phyloP scores from a whole-genome alignment of 1,140 invertebrate genomes.

The Eubasilissa regina region DNA sequence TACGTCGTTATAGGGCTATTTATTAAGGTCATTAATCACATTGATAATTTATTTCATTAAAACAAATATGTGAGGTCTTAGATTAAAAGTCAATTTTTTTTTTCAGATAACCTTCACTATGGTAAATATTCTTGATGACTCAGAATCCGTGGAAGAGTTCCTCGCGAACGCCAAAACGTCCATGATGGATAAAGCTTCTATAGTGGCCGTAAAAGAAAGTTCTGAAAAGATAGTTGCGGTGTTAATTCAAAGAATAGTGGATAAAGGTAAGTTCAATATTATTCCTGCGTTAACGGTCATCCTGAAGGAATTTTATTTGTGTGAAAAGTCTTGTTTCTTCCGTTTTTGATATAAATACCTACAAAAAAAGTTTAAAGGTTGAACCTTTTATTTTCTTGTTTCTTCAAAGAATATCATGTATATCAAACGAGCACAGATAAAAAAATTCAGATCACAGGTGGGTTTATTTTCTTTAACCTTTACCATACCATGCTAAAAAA shows the following conservation, averaged over 20 bases:
- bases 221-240: constrained; percentile 71
- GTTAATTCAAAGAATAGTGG: constrained; percentile 71
- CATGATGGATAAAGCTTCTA: constrained; percentile 77
- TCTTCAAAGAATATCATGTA: no score
- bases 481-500: no score
- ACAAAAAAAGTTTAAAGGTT: not conserved
- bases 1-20: no score
- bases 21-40: no score
- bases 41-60: no score
- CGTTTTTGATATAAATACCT: not conserved
- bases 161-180: constrained; percentile 70
- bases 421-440: no score
- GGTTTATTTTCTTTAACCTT: no score
- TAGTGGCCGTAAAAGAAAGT: constrained; percentile 73
- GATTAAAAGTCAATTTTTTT: constrained; percentile 36
- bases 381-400: no score
- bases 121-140: constrained; percentile 71
- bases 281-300: no score
- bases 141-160: constrained; percentile 71
- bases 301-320: no score
- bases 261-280: constrained; percentile 66
- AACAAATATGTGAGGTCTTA: no score
- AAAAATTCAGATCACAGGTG: no score
- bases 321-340: not conserved
- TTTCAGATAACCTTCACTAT: constrained; percentile 71